Percentiles rank a stretch among this genome's conserved stretches.
Evolutionary conservation across 2,113 vertebrate species (phyloP).

Genomic region (rabbit (Oryctolagus cuniculus)): mOryCun1.1 NC_091447.1:30764001-30764500

Average conservation of each 20-base stretch:
- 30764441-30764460: background rate
- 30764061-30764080: background rate
- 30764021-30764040: conserved; percentile 11
- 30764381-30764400: background rate
- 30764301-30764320: conserved; percentile 32
- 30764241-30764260: background rate
- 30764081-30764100: background rate
- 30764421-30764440: background rate
- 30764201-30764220: background rate
- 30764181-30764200: background rate
- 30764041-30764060: background rate
- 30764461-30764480: conserved; percentile 33
- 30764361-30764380: conserved; percentile 33
- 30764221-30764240: background rate
- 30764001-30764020: conserved; percentile 1
- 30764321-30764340: background rate
- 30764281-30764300: background rate
- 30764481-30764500: background rate
- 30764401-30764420: background rate
- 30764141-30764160: background rate
- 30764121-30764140: background rate
- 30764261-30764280: background rate
- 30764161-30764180: conserved; percentile 26
- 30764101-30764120: background rate
- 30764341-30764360: background rate